A percentile compares a stretch with the other conserved stretches of the same genome.
phyloP scores from a whole-genome alignment of 2,888 invertebrate species.

The Trichopoda pennipes region DNA sequence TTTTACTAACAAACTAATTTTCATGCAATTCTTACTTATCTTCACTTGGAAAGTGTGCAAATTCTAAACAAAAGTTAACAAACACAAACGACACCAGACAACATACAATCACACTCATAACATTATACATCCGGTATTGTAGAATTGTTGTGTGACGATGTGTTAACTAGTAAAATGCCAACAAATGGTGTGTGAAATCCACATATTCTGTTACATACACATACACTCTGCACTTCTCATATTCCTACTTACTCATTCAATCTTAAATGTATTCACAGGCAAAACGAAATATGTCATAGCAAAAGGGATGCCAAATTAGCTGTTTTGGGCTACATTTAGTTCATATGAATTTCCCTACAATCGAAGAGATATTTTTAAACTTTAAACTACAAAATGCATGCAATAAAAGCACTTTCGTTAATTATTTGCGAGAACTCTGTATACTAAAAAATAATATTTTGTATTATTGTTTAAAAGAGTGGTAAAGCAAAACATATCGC shows the following conservation, averaged over 20 bases:
- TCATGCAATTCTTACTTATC: slow-evolving; percentile 16
- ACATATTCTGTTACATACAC: slow-evolving; percentile 8
- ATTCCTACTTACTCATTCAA: slow-evolving; percentile 13
- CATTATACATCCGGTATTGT: slow-evolving; percentile 66
- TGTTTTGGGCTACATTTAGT: too few species aligned
- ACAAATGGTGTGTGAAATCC: slow-evolving; percentile 78
- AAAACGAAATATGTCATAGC: too few species aligned
- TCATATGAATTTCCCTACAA: too few species aligned
- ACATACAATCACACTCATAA: slow-evolving; percentile 21
- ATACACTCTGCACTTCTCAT: background rate
- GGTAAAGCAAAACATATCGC: too few species aligned
- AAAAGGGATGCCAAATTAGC: too few species aligned
- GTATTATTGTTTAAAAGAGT: too few species aligned
- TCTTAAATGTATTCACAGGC: background rate
- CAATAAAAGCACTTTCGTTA: too few species aligned
- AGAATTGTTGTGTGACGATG: slow-evolving; percentile 74
- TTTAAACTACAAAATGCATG: too few species aligned
- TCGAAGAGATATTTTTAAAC: too few species aligned
- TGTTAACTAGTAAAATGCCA: slow-evolving; percentile 79
- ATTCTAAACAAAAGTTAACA: background rate
- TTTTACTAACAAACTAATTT: slow-evolving; percentile 50
- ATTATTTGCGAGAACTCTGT: too few species aligned
- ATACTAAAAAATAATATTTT: too few species aligned
- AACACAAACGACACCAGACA: slow-evolving; percentile 1
- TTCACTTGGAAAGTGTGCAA: background rate